phyloP scores from a whole-genome alignment of 2,113 vertebrate species.

The Puffinus mauretanicus region DNA sequence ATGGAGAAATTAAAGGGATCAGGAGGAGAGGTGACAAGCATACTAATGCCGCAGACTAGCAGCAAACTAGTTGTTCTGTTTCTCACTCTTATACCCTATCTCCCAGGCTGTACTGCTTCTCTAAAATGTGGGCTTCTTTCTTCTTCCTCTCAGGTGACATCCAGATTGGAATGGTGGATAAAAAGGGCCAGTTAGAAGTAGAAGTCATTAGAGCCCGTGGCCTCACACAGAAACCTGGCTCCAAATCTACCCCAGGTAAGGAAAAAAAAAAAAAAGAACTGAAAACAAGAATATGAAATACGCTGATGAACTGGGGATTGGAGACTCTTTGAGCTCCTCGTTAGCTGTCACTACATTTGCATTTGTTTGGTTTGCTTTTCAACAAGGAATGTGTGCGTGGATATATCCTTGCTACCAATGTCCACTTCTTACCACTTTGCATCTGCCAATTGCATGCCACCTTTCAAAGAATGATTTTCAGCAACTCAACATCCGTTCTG shows the following conservation, averaged over 20 bases:
- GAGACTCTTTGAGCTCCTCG: background rate
- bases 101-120: background rate
- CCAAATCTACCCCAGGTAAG: conserved; percentile 95
- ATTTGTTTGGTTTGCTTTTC: background rate
- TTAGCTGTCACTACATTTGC: background rate
- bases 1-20: background rate
- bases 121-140: background rate
- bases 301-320: background rate
- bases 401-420: background rate
- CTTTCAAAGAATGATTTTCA: background rate
- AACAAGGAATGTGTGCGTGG: fast-evolving
- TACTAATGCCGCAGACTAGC: background rate
- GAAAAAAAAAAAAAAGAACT: background rate
- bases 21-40: background rate
- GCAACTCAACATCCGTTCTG: background rate
- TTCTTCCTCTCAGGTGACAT: conserved; percentile 85
- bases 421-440: background rate
- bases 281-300: background rate
- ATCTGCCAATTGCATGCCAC: background rate
- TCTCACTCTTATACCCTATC: background rate
- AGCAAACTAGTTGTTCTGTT: background rate
- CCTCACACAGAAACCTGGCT: conserved; percentile 93
- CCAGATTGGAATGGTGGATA: conserved; percentile 98
- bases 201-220: conserved; percentile 97
- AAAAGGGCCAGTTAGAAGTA: conserved; percentile 96